Base-by-base conservation (phyloP, 2,797 vertebrate species). In the Varecia variegata region DNA sequence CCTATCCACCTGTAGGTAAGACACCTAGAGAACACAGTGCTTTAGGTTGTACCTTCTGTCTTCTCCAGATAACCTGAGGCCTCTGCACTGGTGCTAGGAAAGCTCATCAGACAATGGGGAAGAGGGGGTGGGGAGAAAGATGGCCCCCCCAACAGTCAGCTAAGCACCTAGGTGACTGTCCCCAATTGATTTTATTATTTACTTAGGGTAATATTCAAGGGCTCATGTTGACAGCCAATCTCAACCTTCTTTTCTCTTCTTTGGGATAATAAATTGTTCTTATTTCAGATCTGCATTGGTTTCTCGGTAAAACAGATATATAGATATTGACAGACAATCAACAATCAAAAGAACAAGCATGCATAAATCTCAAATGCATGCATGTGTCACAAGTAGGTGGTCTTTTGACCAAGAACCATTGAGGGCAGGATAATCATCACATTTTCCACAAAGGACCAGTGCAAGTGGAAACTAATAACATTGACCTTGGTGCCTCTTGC, bases 241-340 rank as follows among this genome's bases (percentile, higher is more conserved):
- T 93, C 52, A 77, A 67, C 23, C 43, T 89, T 90, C 20, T 62
- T 83, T 88, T 65, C 76, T 76, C 35, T 73, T 71, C 60, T 27
- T 89, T 25, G 13, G 47, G 60, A 35, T 54, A 62, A 58, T 81
- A 62, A 74, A 54, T 79, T 56, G 43, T 38, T 76, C 45, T 91
- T 81, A 85, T 62, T 90, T 95, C 70, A 81, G 17, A 35, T 83
- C 32, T 6, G 40, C 77, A 32, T 50, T 65, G 18, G 45, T 54
- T 62, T 71, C 21, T 71, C 25, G 25, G 21, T 80, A 35, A 84
- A 79, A n/a, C 40, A 71, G 71, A 73, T 52, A 71, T 9, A 65
- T 62, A 82, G 38, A 80, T 58, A 30, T 50, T 76, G 38, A 67
- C 27, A 84, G 74, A 52, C 21, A 50, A 95, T n/a, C 65, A 68